Conservation (phyloP, 2,888 invertebrate genomes). For the Buathra laborator region DNA sequence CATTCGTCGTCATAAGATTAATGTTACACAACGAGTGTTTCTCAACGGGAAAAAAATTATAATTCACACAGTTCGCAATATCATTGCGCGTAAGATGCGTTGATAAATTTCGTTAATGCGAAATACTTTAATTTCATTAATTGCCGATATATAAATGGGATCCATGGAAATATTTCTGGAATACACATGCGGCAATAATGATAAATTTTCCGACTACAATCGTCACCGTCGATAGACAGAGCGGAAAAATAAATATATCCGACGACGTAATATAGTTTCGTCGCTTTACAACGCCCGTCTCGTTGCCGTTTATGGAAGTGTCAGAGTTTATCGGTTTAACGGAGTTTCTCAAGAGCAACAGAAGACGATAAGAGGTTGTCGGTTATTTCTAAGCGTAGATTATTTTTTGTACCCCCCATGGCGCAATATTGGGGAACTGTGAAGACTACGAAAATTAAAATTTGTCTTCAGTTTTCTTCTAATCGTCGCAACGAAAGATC, state of each 20-base stretch:
- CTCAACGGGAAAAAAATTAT: constrained; percentile 14
- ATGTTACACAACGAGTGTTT: constrained; percentile 27
- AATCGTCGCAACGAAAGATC: constrained; percentile 61
- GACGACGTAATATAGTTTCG: constrained; percentile 28
- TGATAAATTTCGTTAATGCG: too few relatives aligned
- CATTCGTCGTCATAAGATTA: constrained; percentile 27
- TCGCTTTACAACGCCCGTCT: not conserved
- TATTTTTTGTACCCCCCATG: constrained; percentile 39
- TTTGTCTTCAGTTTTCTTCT: constrained; percentile 64
- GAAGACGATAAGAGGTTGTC: constrained; percentile 38
- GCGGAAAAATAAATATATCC: constrained; percentile 11
- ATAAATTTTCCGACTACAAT: not conserved
- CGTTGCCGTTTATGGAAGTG: not conserved
- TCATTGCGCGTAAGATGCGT: too few relatives aligned
- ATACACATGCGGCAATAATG: not conserved
- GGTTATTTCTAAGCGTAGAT: constrained; percentile 1
- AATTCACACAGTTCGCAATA: not conserved
- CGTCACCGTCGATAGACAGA: not conserved
- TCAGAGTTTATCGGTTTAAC: constrained; percentile 46
- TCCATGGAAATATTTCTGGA: not conserved
- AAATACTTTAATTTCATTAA: not conserved
- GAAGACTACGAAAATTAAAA: constrained; percentile 45
- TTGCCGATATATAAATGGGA: not conserved
- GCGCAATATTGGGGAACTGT: constrained; percentile 29
- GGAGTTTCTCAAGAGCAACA: constrained; percentile 59